Evolutionary conservation across 2,797 vertebrate species (phyloP), one percentile per base, ranked within the genome.

Genomic region (Ambastaia sidthimunki): DNA sequence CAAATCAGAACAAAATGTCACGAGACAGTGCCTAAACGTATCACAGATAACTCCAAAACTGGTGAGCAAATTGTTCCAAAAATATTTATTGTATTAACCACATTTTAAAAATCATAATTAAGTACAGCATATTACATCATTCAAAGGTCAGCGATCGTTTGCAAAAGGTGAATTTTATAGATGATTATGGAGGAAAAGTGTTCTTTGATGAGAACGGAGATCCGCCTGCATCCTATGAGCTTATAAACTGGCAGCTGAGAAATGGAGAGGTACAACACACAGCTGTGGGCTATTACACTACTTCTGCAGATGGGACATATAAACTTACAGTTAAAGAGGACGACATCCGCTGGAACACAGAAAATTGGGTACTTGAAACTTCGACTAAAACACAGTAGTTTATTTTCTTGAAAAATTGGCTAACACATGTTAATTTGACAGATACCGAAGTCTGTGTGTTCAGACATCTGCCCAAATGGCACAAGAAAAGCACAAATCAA

Each of bases 171-270:
- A 73, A 89, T 76, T 94, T 93, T 86, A 85, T 3, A 18, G 91
- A 92, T 81, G 54, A 74, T 2, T 93, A 91, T 86, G 92, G 88
- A 0, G 92, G 92, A 60, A 0, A 73, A 23, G 90, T 94, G 25
- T 92, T 90, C 79, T 94, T 94, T 84, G 89, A 94, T 85, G 80
- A 87, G 66, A 93, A 93, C 47, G 93, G 93, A 25, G 88, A 94
- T 37, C 92, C 91, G 44, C 89, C 91, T 47, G 88, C 91, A 15
- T 91, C 88, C 16, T 94, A 94, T 82, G 93, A 94, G 12, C 71
- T 94, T 1, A 92, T 94, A 34, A 94, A 94, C 90, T 94, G 93
- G 93, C 93, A 93, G 83, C 79, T 94, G 55, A 90, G 2, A 81
- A 85, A 91, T 1, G 91, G 91, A 0, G 67, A 90, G 76, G 93